Base-by-base conservation (phyloP, 1,140 invertebrate species). In the Micrasema minimum region DNA sequence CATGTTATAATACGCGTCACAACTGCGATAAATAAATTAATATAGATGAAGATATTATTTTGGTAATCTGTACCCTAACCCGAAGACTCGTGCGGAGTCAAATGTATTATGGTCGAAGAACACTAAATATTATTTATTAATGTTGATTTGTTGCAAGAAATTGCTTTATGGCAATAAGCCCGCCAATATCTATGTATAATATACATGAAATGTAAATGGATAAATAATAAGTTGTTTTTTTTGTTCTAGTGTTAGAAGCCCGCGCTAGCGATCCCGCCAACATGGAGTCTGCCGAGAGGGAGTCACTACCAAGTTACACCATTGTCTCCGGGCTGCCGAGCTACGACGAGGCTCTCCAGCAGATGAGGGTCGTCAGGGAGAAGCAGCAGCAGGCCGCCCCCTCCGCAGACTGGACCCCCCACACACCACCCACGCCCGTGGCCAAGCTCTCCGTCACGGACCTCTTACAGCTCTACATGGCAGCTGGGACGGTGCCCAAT, bases 281-380 rank as follows among this genome's bases (percentile, higher is more conserved):
- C 37, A 22, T 59, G 11, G 65, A 66, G 43, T 46, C 26, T 2
- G 65, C 57, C 9, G 86, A 87, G 61, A 77, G 75, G 0, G 88
- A 88, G 64, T 86, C 86, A 0, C 75, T 89, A 53, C 88, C 88
- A 1, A 88, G 85, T 53, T 89, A 89, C 76, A 88, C 87, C 0
- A 83, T 89, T 46, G 88, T 87, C 10, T 89, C 88, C 5, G 88
- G 88, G 5, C 76, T 89, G 46, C 88, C 88, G 5, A 87, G 82
- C 10, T 89, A 89, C 74, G 87, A 88, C 26, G 87, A 89, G 74
- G 88, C 88, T 2, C 76, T 89, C 7, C 83, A 87, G 72, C 87
- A 87, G 75, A 80, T 87, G 1, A 70, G 67, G 45, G 35, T 64
- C n/a, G 68, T 68, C 20, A 50, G 78, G 79, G 66, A 77, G 76